phyloP scores from a whole-genome alignment of 2,113 vertebrate species.

The Bos javanicus region DNA sequence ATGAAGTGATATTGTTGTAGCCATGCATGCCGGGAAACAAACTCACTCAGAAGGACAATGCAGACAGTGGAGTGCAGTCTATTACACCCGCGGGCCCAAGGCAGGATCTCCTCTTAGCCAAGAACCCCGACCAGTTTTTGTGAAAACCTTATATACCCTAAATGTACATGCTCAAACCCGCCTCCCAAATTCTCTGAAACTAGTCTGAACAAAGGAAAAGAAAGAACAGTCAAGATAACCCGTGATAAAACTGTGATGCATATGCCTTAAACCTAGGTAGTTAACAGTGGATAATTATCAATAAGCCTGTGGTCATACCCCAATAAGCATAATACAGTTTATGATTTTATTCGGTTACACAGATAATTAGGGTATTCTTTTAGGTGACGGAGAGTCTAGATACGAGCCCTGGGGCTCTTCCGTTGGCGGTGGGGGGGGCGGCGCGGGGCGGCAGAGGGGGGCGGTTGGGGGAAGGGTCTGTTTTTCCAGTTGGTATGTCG shows the following conservation, averaged over 20 bases:
- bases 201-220: background rate
- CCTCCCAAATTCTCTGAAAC: background rate
- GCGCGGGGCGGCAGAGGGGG: rapidly evolving
- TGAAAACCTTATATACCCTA: background rate
- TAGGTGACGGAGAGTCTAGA: background rate
- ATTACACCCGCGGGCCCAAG: background rate
- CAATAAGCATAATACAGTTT: background rate
- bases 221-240: background rate
- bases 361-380: background rate
- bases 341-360: rapidly evolving
- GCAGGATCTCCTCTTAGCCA: background rate
- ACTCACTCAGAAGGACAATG: background rate
- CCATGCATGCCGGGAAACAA: background rate
- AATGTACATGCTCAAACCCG: background rate
- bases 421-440: background rate
- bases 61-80: too few relatives aligned
- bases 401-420: background rate
- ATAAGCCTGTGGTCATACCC: background rate
- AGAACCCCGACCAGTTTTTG: background rate
- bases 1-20: background rate
- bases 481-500: background rate
- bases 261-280: background rate
- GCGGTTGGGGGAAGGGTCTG: background rate
- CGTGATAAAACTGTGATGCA: background rate
- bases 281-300: background rate